Percentiles rank a stretch among this genome's conserved stretches.
phyloP scores from a whole-genome alignment of 2,888 invertebrate genomes.

The Platypus cylindrus region DNA sequence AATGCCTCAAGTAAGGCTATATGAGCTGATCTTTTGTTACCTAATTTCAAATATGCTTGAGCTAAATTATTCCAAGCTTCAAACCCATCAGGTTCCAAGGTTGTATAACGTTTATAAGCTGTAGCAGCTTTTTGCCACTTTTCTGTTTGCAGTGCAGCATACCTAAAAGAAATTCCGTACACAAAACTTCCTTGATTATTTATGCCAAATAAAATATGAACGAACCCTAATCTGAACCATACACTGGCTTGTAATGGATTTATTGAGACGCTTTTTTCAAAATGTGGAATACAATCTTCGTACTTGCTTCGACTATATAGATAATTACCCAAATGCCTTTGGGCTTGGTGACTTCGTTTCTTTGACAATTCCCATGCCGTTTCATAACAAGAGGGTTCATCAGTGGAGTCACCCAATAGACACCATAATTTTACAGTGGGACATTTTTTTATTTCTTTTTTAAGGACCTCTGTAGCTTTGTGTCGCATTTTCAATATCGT shows the following conservation, averaged over 20 bases:
- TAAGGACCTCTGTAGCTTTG: slow-evolving; percentile 83
- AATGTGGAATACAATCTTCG: slow-evolving; percentile 65
- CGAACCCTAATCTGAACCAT: slow-evolving; percentile 66
- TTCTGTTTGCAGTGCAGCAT: slow-evolving; percentile 64
- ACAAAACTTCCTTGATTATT: background rate
- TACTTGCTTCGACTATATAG: slow-evolving; percentile 65
- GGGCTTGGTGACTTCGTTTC: slow-evolving; percentile 68
- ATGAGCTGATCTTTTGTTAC: slow-evolving; percentile 77
- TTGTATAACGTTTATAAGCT: slow-evolving; percentile 74
- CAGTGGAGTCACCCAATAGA: slow-evolving; percentile 59
- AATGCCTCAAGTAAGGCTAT: slow-evolving; percentile 77
- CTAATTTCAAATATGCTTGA: slow-evolving; percentile 79
- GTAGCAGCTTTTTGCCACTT: slow-evolving; percentile 72
- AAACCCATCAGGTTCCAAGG: slow-evolving; percentile 77
- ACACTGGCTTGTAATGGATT: slow-evolving; percentile 80
- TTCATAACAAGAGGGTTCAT: slow-evolving; percentile 67
- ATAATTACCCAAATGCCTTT: slow-evolving; percentile 78
- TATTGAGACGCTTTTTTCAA: slow-evolving; percentile 68
- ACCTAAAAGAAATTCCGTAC: slow-evolving; percentile 29
- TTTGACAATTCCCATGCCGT: slow-evolving; percentile 86
- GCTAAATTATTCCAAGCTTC: slow-evolving; percentile 98
- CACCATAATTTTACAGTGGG: slow-evolving; percentile 82
- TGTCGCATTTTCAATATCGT: slow-evolving; percentile 69
- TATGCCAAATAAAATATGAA: background rate
- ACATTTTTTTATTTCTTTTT: slow-evolving; percentile 61